These are phyloP conservation scores for Oncorhynchus tshawytscha DNA, from an alignment of 2,113 vertebrate species.

Conservation along the genomic window DNA sequence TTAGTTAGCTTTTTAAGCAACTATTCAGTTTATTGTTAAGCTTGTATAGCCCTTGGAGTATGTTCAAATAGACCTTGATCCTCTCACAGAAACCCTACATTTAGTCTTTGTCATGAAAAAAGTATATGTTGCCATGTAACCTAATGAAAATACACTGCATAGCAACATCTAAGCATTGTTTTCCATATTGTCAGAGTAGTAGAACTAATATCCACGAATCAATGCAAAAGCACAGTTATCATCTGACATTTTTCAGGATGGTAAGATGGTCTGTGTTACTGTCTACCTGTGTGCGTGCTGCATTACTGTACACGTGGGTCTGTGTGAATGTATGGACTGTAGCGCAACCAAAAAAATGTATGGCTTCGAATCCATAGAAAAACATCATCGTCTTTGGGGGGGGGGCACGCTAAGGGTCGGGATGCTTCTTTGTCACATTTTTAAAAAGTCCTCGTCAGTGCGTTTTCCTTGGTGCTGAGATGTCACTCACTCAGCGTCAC, in stretches of 20 bases:
- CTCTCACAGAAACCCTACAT: slow-evolving; percentile 34
- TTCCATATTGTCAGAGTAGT: slow-evolving; percentile 34
- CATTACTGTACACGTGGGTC: slow-evolving; percentile 27
- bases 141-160: slow-evolving; percentile 49
- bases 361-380: slow-evolving; percentile 99
- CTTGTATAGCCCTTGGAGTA: slow-evolving; percentile 76
- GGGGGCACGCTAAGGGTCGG: not conserved
- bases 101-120: slow-evolving; percentile 19
- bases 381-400: slow-evolving; percentile 76
- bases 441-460: slow-evolving; percentile 42
- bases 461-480: slow-evolving; percentile 27
- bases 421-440: slow-evolving; percentile 51
- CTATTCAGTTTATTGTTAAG: slow-evolving; percentile 52
- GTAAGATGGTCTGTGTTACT: slow-evolving; percentile 29
- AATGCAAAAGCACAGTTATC: slow-evolving; percentile 69
- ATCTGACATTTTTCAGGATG: slow-evolving; percentile 45
- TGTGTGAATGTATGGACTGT: slow-evolving; percentile 56
- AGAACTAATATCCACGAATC: slow-evolving; percentile 54
- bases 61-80: slow-evolving; percentile 55
- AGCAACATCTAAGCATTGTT: slow-evolving; percentile 64
- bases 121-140: slow-evolving; percentile 25
- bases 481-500: slow-evolving; percentile 22
- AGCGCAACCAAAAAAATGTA: slow-evolving; percentile 85
- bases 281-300: slow-evolving; percentile 3
- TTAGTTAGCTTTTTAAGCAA: slow-evolving; percentile 47